phyloP scores from a whole-genome alignment of 2,797 vertebrate genomes.

The Cryptoprocta ferox region DNA sequence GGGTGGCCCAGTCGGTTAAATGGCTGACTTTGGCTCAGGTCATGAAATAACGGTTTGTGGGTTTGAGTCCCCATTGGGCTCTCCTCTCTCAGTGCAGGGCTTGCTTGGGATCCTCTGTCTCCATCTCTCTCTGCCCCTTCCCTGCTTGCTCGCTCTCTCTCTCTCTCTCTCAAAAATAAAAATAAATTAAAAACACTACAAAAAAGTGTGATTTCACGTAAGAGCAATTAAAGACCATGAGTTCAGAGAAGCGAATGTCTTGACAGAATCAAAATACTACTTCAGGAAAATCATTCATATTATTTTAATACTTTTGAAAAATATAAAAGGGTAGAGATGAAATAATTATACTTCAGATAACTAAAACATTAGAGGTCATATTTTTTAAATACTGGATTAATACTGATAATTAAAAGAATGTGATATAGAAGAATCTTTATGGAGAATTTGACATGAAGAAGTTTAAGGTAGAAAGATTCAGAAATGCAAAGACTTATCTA shows the following conservation, averaged over 20 bases:
- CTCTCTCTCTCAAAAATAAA: too few species aligned
- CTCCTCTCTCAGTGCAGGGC: too few species aligned
- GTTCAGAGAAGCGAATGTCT: background rate
- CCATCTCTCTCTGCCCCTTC: too few species aligned
- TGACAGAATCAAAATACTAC: background rate
- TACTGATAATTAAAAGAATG: background rate
- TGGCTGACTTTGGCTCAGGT: too few species aligned
- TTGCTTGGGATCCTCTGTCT: too few species aligned
- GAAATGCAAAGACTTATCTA: background rate
- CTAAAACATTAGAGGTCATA: background rate
- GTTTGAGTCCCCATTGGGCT: too few species aligned
- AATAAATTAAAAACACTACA: too few species aligned
- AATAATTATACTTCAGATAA: background rate
- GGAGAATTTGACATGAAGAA: background rate
- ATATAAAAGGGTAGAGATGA: background rate
- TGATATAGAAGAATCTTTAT: background rate
- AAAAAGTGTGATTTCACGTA: background rate
- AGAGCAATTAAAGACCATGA: background rate
- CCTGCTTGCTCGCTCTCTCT: too few species aligned
- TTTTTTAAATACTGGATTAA: background rate
- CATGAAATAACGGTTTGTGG: too few species aligned
- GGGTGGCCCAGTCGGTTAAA: too few species aligned
- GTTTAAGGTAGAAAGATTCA: background rate
- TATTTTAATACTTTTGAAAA: background rate
- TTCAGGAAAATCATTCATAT: background rate